phyloP scores from a whole-genome alignment of 2,888 invertebrate species.

The Labia minor region DNA sequence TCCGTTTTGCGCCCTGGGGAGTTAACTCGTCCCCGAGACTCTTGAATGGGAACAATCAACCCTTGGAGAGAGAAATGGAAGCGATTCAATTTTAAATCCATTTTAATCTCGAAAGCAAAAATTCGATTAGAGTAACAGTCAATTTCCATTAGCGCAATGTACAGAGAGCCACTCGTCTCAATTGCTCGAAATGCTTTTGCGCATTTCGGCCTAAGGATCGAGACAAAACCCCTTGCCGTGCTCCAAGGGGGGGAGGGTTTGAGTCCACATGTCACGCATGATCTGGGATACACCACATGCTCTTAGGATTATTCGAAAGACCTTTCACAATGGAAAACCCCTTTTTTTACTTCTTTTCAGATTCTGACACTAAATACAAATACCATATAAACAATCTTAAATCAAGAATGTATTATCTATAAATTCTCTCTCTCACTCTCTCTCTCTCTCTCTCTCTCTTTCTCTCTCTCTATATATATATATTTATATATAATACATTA shows the following conservation, averaged over 20 bases:
- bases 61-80: conserved; percentile 2
- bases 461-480: too few relatives aligned
- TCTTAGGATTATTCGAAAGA: not conserved
- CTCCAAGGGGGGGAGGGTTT: not conserved
- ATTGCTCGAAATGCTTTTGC: conserved; percentile 13
- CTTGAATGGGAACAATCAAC: conserved; percentile 7
- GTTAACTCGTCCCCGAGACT: not conserved
- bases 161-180: conserved; percentile 13
- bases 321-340: too few relatives aligned
- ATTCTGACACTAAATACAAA: too few relatives aligned
- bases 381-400: too few relatives aligned
- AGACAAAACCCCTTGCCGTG: not conserved
- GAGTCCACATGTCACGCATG: not conserved
- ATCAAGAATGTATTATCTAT: too few relatives aligned
- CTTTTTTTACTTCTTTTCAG: too few relatives aligned
- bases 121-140: conserved; percentile 13
- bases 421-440: too few relatives aligned
- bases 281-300: not conserved
- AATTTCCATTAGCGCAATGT: conserved; percentile 3
- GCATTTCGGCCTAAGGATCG: not conserved
- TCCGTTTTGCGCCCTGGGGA: conserved; percentile 2
- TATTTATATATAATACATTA: too few relatives aligned
- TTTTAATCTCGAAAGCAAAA: conserved; percentile 7
- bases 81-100: conserved; percentile 13
- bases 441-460: too few relatives aligned